Base-by-base conservation (phyloP, 1,140 invertebrate species). In the Drosophila leontia region DNA sequence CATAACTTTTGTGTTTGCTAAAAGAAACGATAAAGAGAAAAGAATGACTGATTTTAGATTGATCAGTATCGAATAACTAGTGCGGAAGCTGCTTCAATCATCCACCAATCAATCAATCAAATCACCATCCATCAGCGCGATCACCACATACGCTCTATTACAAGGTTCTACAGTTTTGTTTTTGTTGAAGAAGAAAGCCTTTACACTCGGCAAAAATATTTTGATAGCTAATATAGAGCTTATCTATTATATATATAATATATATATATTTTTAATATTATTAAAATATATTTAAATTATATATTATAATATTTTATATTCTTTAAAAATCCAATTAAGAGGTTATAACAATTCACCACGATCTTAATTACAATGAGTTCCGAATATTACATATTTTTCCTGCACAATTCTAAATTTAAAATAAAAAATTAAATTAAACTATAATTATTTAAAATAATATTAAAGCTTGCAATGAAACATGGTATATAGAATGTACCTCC, bases 41-140 rank as follows among this genome's bases (percentile, higher is more conserved):
- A 55, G 65, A 39, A 39, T 41, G 78, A 92, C 91, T 92, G 91
- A 91, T 92, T 92, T 92, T 88, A 83, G 84, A 92, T 92, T 92
- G 91, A 92, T 92, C 91, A 92, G 91, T 91, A 92, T 92, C 91
- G 91, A 91, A 92, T 91, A 91, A 64, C 61, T 60, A 59, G 75
- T 62, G 58, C 69, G 58, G 51, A 74, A 57, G 37, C 64, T 65
- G 48, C 51, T 59, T 60, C 50, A 34, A 76, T 42, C 62, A 55
- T 56, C 56, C 50, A 55, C 41, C 58, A 55, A 72, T 13, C 39
- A 39, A 59, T 45, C 47, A 44, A 26, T 39, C 35, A 35, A 70
- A 44, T 51, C 17, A 42, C 32, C 67, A 55, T 32, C 13, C 32
- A 64, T 32, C 59, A 50, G 17, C 45, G 48, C 29, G 17, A 53